These are phyloP conservation scores for Nanorana parkeri DNA, from an alignment of 2,113 vertebrate species.

Conservation along the genomic window DNA sequence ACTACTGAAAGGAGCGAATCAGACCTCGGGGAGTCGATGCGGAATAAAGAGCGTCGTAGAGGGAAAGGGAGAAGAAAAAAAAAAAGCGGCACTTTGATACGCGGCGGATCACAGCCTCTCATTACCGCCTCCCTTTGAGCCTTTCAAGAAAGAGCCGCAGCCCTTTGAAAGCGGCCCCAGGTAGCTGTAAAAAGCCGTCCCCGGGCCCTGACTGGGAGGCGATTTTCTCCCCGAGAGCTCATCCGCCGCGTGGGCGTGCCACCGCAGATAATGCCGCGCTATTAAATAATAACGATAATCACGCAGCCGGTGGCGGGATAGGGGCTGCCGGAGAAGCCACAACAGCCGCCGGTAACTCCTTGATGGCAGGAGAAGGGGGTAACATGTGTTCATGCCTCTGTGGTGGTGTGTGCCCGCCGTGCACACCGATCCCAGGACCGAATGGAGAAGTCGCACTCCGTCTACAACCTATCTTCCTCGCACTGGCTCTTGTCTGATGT, in stretches of 20 bases:
- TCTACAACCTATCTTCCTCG: too few species aligned
- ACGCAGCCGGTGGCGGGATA: slow-evolving; percentile 25
- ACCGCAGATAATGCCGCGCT: slow-evolving; percentile 19
- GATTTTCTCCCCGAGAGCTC: slow-evolving; percentile 43
- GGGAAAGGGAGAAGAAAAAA: background rate
- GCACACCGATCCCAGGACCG: too few species aligned
- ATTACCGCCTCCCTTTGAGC: slow-evolving; percentile 52
- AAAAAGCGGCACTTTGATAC: slow-evolving; percentile 49
- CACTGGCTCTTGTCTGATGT: too few species aligned
- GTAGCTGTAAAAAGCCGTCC: slow-evolving; percentile 55
- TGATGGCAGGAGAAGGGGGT: background rate
- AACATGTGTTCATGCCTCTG: too few species aligned
- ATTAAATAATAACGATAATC: slow-evolving; percentile 56
- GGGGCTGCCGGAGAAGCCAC: background rate
- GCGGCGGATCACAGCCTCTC: slow-evolving; percentile 52
- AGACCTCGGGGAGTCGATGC: slow-evolving; percentile 49
- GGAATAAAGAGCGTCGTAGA: slow-evolving; percentile 41
- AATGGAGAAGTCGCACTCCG: too few species aligned
- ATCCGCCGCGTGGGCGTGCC: background rate
- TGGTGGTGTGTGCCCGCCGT: too few species aligned
- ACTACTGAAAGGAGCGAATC: slow-evolving; percentile 52
- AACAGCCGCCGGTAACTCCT: slow-evolving; percentile 28
- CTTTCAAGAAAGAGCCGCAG: slow-evolving; percentile 46
- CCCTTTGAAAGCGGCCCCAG: slow-evolving; percentile 54
- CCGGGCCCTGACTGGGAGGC: slow-evolving; percentile 39